Conservation (phyloP, 2,888 invertebrate genomes). For the Scaptomyza flava region DNA sequence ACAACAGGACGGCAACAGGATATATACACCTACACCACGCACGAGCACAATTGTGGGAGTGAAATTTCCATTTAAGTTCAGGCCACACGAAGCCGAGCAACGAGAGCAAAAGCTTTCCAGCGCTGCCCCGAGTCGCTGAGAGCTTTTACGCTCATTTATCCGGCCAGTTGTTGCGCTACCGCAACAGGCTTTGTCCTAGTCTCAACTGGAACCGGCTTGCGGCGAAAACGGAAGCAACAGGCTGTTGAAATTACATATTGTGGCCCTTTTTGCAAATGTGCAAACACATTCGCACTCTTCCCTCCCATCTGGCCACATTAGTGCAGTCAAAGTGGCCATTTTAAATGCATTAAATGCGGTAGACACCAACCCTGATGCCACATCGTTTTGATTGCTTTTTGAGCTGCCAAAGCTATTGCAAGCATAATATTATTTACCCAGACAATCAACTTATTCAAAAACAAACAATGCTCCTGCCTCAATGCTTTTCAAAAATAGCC, state of each 20-base stretch:
- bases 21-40: conserved; percentile 57
- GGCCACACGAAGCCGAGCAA: conserved; percentile 20
- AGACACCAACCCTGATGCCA: conserved; percentile 16
- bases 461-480: conserved; percentile 4
- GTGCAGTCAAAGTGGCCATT: conserved; percentile 56
- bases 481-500: not conserved
- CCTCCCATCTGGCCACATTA: not conserved
- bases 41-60: conserved; percentile 59
- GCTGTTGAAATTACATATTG: conserved; percentile 55
- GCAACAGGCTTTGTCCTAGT: conserved; percentile 66
- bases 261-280: conserved; percentile 32
- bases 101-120: conserved; percentile 56
- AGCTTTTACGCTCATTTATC: conserved; percentile 72
- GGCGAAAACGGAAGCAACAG: conserved; percentile 77
- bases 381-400: conserved; percentile 37
- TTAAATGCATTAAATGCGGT: conserved; percentile 74
- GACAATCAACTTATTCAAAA: not conserved
- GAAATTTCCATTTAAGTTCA: conserved; percentile 51
- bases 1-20: conserved; percentile 33
- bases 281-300: not conserved
- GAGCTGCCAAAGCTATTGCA: conserved; percentile 14
- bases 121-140: not conserved
- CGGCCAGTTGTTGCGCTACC: conserved; percentile 71
- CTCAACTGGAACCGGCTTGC: conserved; percentile 49
- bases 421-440: conserved; percentile 14